Percentiles rank a stretch among this genome's conserved stretches.
phyloP scores from a whole-genome alignment of 2,888 invertebrate genomes.

The Chymomyza fuscimana region DNA sequence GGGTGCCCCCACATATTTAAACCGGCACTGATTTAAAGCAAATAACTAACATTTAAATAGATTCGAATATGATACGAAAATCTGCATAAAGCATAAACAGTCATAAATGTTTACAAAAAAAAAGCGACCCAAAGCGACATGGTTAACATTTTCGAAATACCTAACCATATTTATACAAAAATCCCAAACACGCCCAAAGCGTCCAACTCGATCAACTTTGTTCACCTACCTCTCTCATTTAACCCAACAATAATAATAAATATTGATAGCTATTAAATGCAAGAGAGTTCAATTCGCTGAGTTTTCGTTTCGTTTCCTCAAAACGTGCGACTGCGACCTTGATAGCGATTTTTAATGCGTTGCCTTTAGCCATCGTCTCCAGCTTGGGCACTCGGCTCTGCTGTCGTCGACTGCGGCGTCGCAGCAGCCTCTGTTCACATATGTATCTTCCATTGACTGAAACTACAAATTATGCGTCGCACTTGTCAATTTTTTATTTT shows the following conservation, averaged over 20 bases:
- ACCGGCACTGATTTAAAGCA: neutral
- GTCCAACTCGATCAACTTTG: neutral
- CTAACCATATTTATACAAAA: neutral
- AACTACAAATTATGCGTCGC: slow-evolving; percentile 49
- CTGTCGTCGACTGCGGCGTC: no score
- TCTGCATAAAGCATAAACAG: slow-evolving; percentile 9
- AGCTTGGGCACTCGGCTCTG: neutral
- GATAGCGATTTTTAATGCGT: slow-evolving; percentile 55
- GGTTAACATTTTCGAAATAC: slow-evolving; percentile 12
- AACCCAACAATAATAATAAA: neutral
- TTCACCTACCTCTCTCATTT: neutral
- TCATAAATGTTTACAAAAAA: slow-evolving; percentile 6
- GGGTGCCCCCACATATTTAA: no score
- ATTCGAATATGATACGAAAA: neutral
- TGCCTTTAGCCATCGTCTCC: slow-evolving; percentile 24
- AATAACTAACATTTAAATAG: slow-evolving; percentile 27
- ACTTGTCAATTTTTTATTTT: slow-evolving; percentile 40
- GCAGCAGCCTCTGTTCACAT: neutral
- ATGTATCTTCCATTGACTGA: slow-evolving; percentile 42
- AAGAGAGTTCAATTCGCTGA: slow-evolving; percentile 38
- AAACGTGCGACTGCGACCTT: slow-evolving; percentile 53
- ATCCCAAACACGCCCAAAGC: slow-evolving; percentile 6
- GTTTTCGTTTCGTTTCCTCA: slow-evolving; percentile 58
- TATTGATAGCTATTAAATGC: slow-evolving; percentile 38
- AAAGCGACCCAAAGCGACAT: slow-evolving; percentile 25